These are phyloP conservation scores for Leucoma salicis DNA, from an alignment of 2,888 invertebrate species.

Conservation along the genomic window DNA sequence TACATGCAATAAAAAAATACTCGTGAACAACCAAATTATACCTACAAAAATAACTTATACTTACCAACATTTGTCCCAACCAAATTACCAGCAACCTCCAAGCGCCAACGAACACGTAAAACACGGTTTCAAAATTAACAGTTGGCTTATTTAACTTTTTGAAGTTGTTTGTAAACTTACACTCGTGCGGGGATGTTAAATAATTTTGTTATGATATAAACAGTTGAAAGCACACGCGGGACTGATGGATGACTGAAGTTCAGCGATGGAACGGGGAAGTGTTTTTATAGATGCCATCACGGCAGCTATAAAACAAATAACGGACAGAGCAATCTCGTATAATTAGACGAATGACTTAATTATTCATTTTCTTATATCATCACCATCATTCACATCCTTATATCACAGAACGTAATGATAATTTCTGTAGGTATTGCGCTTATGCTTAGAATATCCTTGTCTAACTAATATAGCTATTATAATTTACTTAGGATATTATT, in stretches of 20 bases:
- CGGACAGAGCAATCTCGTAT: no score
- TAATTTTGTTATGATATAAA: conserved; percentile 40
- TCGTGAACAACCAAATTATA: no score
- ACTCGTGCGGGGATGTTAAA: conserved; percentile 30
- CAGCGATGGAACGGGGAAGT: conserved; percentile 23
- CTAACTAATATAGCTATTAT: no score
- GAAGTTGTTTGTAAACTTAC: conserved; percentile 34
- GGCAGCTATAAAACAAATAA: no score
- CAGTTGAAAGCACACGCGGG: conserved; percentile 24
- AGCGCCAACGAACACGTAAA: conserved; percentile 12
- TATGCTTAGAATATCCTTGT: no score
- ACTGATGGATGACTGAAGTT: conserved; percentile 28
- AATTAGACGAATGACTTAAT: no score
- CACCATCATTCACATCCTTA: no score
- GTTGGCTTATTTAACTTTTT: conserved; percentile 37
- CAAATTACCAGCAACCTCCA: background rate
- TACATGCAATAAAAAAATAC: no score
- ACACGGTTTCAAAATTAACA: conserved; percentile 16
- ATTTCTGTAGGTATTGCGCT: no score
- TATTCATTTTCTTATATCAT: no score
- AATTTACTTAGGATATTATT: no score
- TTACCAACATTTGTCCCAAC: conserved; percentile 24
- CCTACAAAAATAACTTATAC: background rate
- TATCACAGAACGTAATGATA: no score
- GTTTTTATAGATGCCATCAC: background rate